A percentile compares a stretch with the other conserved stretches of the same genome.
Evolutionary conservation across 2,113 vertebrate genomes (phyloP).

Genomic region (Aptenodytes patagonicus): DNA sequence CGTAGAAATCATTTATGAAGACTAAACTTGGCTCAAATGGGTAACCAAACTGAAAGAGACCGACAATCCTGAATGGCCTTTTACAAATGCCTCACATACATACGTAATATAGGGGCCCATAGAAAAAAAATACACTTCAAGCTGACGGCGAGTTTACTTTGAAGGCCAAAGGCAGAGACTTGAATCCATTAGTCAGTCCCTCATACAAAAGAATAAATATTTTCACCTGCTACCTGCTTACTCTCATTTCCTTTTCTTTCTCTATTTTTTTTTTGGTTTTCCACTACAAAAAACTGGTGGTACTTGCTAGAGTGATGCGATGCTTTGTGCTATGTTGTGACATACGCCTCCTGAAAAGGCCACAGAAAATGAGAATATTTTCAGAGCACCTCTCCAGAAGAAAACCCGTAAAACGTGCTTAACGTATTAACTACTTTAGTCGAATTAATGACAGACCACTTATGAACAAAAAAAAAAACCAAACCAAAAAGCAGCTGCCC

Average conservation of each 20-base stretch:
- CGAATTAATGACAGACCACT: rapidly evolving
- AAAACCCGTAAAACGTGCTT: not conserved
- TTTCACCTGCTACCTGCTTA: not conserved
- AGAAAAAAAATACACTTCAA: not conserved
- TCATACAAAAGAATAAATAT: not conserved
- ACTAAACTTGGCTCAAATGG: not conserved
- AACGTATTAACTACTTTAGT: rapidly evolving
- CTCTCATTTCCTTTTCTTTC: not conserved
- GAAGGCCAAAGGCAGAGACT: not conserved
- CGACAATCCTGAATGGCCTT: not conserved
- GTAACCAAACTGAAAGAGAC: not conserved
- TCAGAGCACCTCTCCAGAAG: not conserved
- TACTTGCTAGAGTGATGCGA: rapidly evolving
- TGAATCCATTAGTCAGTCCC: not conserved
- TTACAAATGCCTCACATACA: not conserved
- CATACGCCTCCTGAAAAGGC: not conserved
- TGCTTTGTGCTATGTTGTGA: no score
- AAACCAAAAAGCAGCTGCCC: no score
- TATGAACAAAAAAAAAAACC: rapidly evolving
- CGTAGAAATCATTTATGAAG: not conserved
- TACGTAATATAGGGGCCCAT: rapidly evolving
- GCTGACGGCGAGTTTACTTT: not conserved
- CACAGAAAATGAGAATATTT: not conserved
- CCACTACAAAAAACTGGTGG: not conserved
- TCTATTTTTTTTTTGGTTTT: not conserved